phyloP scores from a whole-genome alignment of 2,797 vertebrate species.

The Dryobates pubescens region DNA sequence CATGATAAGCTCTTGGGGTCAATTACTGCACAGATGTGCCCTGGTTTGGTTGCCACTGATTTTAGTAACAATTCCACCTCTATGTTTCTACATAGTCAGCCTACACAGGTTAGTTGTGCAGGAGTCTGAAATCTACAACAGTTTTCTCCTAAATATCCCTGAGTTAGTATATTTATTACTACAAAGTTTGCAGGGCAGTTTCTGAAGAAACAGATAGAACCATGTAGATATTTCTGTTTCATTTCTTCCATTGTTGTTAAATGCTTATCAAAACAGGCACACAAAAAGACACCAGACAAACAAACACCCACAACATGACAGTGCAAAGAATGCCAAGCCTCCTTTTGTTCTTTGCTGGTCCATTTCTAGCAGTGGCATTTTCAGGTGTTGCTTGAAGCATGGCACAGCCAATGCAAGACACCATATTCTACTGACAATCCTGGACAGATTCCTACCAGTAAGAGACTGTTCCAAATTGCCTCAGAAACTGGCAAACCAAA shows the following conservation, averaged over 20 bases:
- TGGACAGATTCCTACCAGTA: not conserved
- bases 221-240: not conserved
- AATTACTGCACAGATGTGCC: conserved; percentile 39
- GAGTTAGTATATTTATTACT: not conserved
- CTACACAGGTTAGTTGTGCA: not conserved
- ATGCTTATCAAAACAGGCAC: not conserved
- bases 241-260: conserved; percentile 22
- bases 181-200: not conserved
- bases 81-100: not conserved
- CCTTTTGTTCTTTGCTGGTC: not conserved
- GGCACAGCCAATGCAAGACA: not conserved
- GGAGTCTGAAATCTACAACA: not conserved
- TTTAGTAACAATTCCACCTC: not conserved
- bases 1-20: conserved; percentile 33
- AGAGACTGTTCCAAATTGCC: not conserved
- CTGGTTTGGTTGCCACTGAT: not conserved
- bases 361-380: not conserved
- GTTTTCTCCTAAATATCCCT: not conserved
- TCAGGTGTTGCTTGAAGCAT: not conserved
- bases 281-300: not conserved
- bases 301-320: not conserved
- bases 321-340: not conserved
- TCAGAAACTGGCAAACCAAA: not conserved
- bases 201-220: conserved; percentile 17
- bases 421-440: not conserved